Evolutionary conservation across 1,140 invertebrate genomes (phyloP), one percentile per base, ranked within the genome.

Genomic region (Calliopsis andreniformis): DNA sequence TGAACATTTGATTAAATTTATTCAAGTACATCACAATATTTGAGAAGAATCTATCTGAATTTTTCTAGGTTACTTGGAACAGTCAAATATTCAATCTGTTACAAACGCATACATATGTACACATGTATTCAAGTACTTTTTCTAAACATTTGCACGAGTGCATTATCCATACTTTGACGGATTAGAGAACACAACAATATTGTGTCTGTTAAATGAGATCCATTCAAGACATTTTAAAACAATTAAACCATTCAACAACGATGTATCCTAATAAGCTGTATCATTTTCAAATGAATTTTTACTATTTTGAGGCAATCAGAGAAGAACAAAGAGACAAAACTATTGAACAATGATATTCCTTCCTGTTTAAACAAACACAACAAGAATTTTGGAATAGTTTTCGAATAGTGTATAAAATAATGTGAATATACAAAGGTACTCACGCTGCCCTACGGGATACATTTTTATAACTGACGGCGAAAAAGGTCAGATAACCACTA

Each of bases 361-460:
- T 73, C 77, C 81, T 78, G 83, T 67, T 82, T 86, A 83, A 80
- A 72, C 80, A 79, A 86, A 78, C 79, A 67, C 63, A 61, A 8
- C 14, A 47, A 12, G 10, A 32, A 23, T 71, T 80, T 71, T 64
- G 20, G 2, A 61, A 30, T 58, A 58, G 59, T 59, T 39, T 66
- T 49, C 20, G 39, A 28, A 45, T 53, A 45, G 18, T 30, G 7
- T 59, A 56, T 35, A 18, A 23, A 25, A 49, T 53, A 43, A 42
- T 5, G 3, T 7, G 25, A 55, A 6, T 39, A 47, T 8, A 23
- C 39, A 14, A 1, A 23, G 35, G 59, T 88, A 92, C 92, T 93
- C 87, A 93, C 92, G 88, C 86, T 92, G 92, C 81, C 92, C 92
- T 89, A 92, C 92, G 70, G 92, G 92, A 87, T 92, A 92, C 92